Conservation (phyloP, 2,113 vertebrate genomes). For the Sitta europaea region DNA sequence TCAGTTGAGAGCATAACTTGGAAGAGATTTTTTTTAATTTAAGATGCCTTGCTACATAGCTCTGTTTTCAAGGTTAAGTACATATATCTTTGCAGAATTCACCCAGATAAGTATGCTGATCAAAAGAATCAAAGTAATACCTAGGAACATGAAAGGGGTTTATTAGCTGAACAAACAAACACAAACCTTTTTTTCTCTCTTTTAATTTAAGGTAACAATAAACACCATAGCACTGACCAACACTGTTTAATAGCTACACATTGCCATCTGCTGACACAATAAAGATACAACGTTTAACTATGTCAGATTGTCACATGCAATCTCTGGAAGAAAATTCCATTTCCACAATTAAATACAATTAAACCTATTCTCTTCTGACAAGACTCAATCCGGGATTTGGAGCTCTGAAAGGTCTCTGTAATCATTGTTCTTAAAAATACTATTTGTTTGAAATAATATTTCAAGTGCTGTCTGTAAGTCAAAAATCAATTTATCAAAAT, state of each 20-base stretch:
- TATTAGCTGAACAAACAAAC: not conserved
- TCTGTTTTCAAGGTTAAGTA: not conserved
- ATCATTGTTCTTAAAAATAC: not conserved
- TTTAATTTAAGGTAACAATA: not conserved
- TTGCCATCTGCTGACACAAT: constrained; percentile 30
- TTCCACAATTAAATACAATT: not conserved
- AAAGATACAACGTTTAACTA: not conserved
- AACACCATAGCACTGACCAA: not conserved
- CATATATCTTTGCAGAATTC: not conserved
- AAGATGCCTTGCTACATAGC: not conserved
- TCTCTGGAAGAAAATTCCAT: not conserved
- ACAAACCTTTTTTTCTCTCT: not conserved
- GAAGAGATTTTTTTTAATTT: not conserved
- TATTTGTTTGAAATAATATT: not conserved
- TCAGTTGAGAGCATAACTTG: not conserved
- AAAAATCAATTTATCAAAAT: not conserved
- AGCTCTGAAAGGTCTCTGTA: not conserved
- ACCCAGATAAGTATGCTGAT: not conserved
- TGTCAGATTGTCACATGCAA: not conserved
- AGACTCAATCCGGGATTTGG: not conserved
- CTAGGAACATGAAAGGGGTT: fast-evolving
- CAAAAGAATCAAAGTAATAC: not conserved
- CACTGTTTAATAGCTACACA: not conserved
- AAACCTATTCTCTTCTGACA: not conserved
- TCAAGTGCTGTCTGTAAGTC: not conserved